Evolutionary conservation across 2,797 vertebrate genomes (phyloP).

Genomic region (Holocentrus rufus): DNA sequence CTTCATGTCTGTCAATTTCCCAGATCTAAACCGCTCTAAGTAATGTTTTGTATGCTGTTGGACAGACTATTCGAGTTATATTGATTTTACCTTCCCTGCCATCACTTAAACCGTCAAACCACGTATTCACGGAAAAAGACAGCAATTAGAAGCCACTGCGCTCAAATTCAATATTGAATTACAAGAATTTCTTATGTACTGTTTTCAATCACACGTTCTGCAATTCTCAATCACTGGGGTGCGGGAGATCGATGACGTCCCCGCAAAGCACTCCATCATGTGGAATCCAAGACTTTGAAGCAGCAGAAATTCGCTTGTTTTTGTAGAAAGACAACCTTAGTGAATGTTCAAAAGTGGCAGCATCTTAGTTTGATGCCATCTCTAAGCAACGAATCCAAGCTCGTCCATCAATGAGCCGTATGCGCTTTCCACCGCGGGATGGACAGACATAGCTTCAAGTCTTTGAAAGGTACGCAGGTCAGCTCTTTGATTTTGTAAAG

Average conservation of each 20-base stretch:
- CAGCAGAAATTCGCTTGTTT: background rate
- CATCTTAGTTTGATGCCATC: background rate
- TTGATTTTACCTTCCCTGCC: constrained; percentile 55
- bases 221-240: constrained; percentile 18
- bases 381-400: background rate
- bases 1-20: constrained; percentile 38
- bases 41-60: constrained; percentile 49
- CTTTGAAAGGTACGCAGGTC: background rate
- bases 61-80: constrained; percentile 53
- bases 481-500: background rate
- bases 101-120: constrained; percentile 44
- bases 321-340: background rate
- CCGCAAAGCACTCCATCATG: background rate
- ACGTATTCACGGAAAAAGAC: constrained; percentile 26
- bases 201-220: constrained; percentile 26
- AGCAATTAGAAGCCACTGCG: constrained; percentile 37
- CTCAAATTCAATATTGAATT: constrained; percentile 27
- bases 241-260: constrained; percentile 12
- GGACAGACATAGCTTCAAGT: too few relatives aligned
- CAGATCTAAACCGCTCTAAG: constrained; percentile 56
- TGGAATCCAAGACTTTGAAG: background rate
- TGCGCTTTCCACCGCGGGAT: too few relatives aligned
- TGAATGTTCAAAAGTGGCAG: background rate
- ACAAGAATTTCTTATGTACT: constrained; percentile 7
- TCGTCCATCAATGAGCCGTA: too few relatives aligned